Evolutionary conservation across 2,888 invertebrate genomes (phyloP).

Genomic region (Abscondita cerata): DNA sequence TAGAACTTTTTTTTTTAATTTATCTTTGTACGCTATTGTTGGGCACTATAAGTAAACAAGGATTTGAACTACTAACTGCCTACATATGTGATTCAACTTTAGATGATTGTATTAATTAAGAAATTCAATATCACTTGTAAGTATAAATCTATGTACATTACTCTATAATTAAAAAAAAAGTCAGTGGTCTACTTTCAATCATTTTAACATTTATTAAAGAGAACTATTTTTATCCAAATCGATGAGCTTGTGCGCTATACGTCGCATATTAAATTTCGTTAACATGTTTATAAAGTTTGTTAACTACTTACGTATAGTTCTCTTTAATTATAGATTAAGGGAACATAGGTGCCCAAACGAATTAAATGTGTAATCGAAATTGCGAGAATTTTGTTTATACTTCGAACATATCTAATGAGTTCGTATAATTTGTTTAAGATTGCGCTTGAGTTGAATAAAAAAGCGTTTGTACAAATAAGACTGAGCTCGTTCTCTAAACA

Average conservation of each 20-base stretch:
- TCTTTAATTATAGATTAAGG: constrained; percentile 1
- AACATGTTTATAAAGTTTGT: too few relatives aligned
- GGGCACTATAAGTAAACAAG: constrained; percentile 22
- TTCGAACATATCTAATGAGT: too few relatives aligned
- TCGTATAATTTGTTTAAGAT: too few relatives aligned
- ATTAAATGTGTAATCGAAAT: too few relatives aligned
- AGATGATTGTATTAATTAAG: constrained; percentile 26
- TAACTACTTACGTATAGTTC: background rate
- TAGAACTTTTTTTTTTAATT: background rate
- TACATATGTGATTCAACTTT: constrained; percentile 33
- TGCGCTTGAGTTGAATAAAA: too few relatives aligned
- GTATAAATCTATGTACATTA: constrained; percentile 7
- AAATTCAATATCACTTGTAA: constrained; percentile 21
- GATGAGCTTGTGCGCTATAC: background rate
- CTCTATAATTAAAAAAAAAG: constrained; percentile 1
- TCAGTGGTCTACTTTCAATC: background rate
- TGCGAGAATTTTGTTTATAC: too few relatives aligned
- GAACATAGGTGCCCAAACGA: constrained; percentile 7
- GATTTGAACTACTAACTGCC: constrained; percentile 33
- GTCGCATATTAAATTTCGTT: too few relatives aligned
- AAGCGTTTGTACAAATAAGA: too few relatives aligned
- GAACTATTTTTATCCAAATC: background rate
- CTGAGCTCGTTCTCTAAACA: too few relatives aligned
- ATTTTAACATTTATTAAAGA: constrained; percentile 1
- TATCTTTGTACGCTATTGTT: constrained; percentile 18